Conservation (phyloP, 1,140 invertebrate genomes). For the Caerostris darwini region DNA sequence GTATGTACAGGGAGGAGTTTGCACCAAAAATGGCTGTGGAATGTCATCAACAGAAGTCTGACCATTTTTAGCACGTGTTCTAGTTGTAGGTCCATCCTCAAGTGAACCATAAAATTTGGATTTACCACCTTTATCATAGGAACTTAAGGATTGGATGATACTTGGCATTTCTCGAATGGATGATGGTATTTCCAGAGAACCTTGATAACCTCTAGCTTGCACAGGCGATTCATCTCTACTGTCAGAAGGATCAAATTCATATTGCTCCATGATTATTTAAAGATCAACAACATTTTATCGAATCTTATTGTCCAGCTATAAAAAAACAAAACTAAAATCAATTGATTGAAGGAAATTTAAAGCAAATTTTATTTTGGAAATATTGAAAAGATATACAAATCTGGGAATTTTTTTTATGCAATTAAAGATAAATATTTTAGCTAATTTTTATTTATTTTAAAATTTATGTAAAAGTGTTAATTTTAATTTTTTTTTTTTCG, state of each 20-base stretch:
- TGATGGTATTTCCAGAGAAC: neutral
- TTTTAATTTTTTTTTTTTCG: too few species aligned
- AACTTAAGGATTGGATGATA: slow-evolving; percentile 61
- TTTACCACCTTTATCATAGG: slow-evolving; percentile 53
- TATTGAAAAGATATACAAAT: too few species aligned
- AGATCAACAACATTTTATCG: neutral
- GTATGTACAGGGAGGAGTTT: slow-evolving; percentile 60
- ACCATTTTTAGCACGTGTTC: slow-evolving; percentile 64
- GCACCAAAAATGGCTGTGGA: slow-evolving; percentile 58
- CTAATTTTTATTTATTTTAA: too few species aligned
- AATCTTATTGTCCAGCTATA: neutral
- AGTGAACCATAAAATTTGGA: neutral
- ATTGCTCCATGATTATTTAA: slow-evolving; percentile 70
- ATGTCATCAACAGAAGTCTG: slow-evolving; percentile 48
- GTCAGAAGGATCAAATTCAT: slow-evolving; percentile 69
- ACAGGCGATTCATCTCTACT: slow-evolving; percentile 35
- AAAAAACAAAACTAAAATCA: neutral
- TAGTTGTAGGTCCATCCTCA: slow-evolving; percentile 38
- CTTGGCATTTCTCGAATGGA: slow-evolving; percentile 36
- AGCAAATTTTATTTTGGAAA: too few species aligned
- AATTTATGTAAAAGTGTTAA: too few species aligned
- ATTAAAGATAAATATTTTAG: too few species aligned
- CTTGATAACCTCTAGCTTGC: slow-evolving; percentile 35
- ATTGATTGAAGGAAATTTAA: too few species aligned
- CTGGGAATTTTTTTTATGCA: too few species aligned